Conservation (phyloP, 2,113 vertebrate genomes). For the Ploceus nigricollis region DNA sequence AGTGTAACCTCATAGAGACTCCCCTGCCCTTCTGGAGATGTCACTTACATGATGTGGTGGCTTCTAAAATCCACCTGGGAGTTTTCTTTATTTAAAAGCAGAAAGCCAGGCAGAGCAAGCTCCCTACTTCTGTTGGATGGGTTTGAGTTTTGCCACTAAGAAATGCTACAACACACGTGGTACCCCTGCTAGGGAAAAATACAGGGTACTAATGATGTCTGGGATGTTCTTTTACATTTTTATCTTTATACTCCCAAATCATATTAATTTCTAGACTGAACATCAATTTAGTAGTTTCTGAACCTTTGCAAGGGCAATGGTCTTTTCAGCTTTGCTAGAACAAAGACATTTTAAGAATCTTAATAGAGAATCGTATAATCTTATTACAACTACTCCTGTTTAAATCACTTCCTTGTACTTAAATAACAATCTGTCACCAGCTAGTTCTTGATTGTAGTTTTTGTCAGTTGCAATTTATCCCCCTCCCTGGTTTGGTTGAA, state of each 20-base stretch:
- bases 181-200: background rate
- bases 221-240: background rate
- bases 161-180: fast-evolving
- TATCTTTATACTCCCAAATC: background rate
- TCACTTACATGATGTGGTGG: background rate
- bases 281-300: background rate
- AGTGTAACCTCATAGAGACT: background rate
- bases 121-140: background rate
- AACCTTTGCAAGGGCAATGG: slow-evolving; percentile 20
- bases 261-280: background rate
- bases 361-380: slow-evolving; percentile 46
- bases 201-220: background rate
- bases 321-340: slow-evolving; percentile 26
- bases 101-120: background rate
- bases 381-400: slow-evolving; percentile 54
- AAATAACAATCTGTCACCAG: slow-evolving; percentile 47
- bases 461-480: slow-evolving; percentile 24
- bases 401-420: slow-evolving; percentile 58
- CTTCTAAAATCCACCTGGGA: background rate
- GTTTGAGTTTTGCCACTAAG: background rate
- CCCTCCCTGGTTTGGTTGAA: background rate
- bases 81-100: background rate
- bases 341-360: slow-evolving; percentile 59
- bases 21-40: background rate
- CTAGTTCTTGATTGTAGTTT: slow-evolving; percentile 39